These are phyloP conservation scores for Phrynocephalus vlangalii DNA, from an alignment of 2,797 vertebrate genomes.

Conservation along the genomic window DNA sequence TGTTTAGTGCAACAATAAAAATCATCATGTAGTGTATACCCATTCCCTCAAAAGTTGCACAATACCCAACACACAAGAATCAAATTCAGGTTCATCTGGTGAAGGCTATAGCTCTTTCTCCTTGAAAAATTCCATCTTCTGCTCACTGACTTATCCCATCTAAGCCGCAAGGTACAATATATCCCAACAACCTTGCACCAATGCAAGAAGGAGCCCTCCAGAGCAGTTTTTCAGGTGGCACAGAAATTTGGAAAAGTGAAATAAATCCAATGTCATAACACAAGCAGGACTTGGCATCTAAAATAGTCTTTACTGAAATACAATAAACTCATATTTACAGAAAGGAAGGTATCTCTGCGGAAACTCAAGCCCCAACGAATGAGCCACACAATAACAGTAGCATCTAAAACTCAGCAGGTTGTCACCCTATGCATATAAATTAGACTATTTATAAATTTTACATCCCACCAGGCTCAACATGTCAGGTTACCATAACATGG, in stretches of 20 bases:
- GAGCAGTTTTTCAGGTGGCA: too few relatives aligned
- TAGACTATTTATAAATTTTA: conserved; percentile 80
- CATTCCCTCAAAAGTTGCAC: too few relatives aligned
- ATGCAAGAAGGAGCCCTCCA: too few relatives aligned
- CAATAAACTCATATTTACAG: conserved; percentile 19
- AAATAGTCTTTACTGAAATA: conserved; percentile 47
- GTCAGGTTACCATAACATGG: conserved; percentile 82
- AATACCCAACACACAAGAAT: too few relatives aligned
- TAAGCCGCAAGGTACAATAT: too few relatives aligned
- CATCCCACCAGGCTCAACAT: conserved; percentile 78
- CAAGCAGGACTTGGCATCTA: neutral
- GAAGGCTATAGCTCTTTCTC: too few relatives aligned
- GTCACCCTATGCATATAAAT: conserved; percentile 69
- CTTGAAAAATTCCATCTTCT: too few relatives aligned
- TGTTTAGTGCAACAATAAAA: too few relatives aligned
- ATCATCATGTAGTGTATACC: too few relatives aligned
- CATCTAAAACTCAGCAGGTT: conserved; percentile 74
- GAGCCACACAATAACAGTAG: conserved; percentile 54
- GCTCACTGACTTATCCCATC: too few relatives aligned
- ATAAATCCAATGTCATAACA: neutral
- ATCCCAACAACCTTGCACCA: too few relatives aligned
- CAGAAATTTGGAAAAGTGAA: neutral
- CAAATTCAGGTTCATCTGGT: too few relatives aligned
- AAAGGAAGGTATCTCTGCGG: conserved; percentile 22
- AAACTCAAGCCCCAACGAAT: conserved; percentile 61